Evolutionary conservation across 2,113 vertebrate species (phyloP).

Genomic region (Drymodes brunneopygia): DNA sequence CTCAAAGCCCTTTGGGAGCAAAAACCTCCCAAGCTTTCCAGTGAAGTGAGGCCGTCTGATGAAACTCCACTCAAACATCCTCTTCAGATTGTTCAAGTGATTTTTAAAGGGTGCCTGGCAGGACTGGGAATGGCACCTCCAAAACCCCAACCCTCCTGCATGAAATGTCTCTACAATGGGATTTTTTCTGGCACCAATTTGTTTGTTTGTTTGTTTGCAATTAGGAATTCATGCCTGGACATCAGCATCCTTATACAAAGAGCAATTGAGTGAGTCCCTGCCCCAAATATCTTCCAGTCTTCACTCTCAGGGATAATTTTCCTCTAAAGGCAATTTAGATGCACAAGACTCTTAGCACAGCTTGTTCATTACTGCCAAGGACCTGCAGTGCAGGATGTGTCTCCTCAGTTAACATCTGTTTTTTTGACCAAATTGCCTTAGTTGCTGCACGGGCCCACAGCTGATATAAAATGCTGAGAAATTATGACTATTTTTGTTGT

Average conservation of each 20-base stretch:
- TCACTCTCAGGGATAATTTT: background rate
- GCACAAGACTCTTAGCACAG: background rate
- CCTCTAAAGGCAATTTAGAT: constrained; percentile 8
- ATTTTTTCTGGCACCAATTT: background rate
- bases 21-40: background rate
- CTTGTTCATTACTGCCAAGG: constrained; percentile 19
- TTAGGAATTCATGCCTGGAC: background rate
- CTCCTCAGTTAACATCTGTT: constrained; percentile 54
- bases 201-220: background rate
- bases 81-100: background rate
- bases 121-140: background rate
- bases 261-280: background rate
- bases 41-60: background rate
- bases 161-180: background rate
- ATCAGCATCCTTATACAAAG: background rate
- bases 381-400: constrained; percentile 23
- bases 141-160: background rate
- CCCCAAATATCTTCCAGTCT: background rate
- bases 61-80: background rate
- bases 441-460: constrained; percentile 37
- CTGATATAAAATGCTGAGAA: constrained; percentile 39
- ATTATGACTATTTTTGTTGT: constrained; percentile 25
- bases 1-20: background rate
- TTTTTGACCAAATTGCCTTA: constrained; percentile 40
- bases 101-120: background rate